Base-by-base conservation (phyloP, 2,888 invertebrate species). In the Drosophila tanythrix region DNA sequence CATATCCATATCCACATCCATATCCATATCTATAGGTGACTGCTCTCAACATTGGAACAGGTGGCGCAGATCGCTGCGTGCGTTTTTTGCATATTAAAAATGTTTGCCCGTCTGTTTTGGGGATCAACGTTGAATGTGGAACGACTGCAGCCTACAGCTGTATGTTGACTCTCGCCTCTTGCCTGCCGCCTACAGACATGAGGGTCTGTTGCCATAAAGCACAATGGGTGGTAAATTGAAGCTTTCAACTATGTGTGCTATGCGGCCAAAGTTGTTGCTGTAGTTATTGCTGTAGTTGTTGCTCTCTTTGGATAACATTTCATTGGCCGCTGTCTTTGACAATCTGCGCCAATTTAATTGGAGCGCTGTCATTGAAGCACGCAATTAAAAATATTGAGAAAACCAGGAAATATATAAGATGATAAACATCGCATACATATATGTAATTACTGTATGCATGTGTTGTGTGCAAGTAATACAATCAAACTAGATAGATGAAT, bases 141-240 rank as follows among this genome's bases (percentile, higher is more conserved):
- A 31, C 46, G 33, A 65, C 48, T 46, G 38, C 40, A 57, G 65
- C 56, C 74, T 74, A 48, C 62, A 68, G 78, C 74, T 75, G 74
- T 51, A 63, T 73, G 52, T 51, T 70, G 76, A 48, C 69, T 27
- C 31, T 67, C 36, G 58, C 40, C 56, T 36, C 51, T 18, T 56
- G 51, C 56, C 21, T 43, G 50, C 56, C 33, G 48, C 48, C 68
- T 79, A 46, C 46, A 46, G 46, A 46, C 13, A 7, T 15, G 46
- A 46, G 25, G 46, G 59, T 40, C 55, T 46, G 62, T 70, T 81
- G 83, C 90, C 86, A 88, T 78, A 85, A 83, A 60, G 76, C 87
- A 87, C 87, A 88, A 90, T 88, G 87, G 87, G 87, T 90, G 87
- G 87, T 90, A 90, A 88, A 88, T 88, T 88, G 87, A 90, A 88